phyloP scores from a whole-genome alignment of 2,113 vertebrate species.

The Vidua macroura region DNA sequence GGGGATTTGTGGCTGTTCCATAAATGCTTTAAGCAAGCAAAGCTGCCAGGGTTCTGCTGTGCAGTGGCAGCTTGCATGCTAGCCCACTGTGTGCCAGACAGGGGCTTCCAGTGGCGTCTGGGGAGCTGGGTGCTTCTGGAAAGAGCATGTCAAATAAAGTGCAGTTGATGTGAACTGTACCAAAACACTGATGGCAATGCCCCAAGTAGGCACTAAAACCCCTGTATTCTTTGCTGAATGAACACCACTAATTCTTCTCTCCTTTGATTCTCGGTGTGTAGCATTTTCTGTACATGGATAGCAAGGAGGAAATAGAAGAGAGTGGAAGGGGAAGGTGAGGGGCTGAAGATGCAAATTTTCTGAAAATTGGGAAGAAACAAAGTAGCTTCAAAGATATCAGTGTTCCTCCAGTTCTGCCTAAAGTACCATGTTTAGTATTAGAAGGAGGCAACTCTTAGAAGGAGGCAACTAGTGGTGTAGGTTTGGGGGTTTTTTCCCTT shows the following conservation, averaged over 20 bases:
- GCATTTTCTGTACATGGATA: neutral
- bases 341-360: neutral
- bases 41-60: neutral
- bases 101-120: neutral
- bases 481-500: neutral
- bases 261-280: neutral
- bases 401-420: neutral
- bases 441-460: neutral
- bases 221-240: neutral
- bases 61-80: neutral
- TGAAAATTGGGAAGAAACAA: neutral
- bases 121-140: neutral
- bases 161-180: neutral
- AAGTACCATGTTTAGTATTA: neutral
- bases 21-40: neutral
- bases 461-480: neutral
- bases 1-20: neutral
- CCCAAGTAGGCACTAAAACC: neutral
- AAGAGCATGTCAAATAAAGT: neutral
- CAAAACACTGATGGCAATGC: neutral
- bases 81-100: neutral
- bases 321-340: rapidly evolving
- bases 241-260: neutral
- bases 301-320: neutral
- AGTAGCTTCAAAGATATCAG: neutral